phyloP scores from a whole-genome alignment of 1,140 invertebrate genomes.

The Cepaea nemoralis region DNA sequence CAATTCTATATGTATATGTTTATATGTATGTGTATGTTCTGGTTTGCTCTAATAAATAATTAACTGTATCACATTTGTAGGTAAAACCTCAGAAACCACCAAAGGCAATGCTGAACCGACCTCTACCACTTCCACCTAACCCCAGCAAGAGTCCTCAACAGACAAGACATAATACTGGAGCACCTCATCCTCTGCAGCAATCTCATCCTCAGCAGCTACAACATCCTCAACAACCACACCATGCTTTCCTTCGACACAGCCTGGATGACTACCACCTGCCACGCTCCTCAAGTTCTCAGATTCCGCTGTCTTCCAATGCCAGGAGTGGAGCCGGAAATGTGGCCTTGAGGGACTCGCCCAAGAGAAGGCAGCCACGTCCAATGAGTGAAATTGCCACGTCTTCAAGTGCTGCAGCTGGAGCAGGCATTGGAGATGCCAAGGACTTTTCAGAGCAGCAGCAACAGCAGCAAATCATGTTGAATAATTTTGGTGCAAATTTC shows the following conservation, averaged over 20 bases:
- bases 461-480: slow-evolving; percentile 20
- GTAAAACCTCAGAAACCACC: background rate
- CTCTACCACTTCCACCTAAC: slow-evolving; percentile 6
- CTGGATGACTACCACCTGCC: slow-evolving; percentile 44
- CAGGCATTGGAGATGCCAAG: background rate
- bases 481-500: slow-evolving; percentile 35
- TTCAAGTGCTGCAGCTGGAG: slow-evolving; percentile 17
- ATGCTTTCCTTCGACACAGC: slow-evolving; percentile 24
- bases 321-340: slow-evolving; percentile 20
- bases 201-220: background rate
- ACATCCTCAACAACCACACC: background rate
- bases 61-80: no score
- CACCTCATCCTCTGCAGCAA: background rate
- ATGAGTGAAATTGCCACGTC: slow-evolving; percentile 43
- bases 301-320: slow-evolving; percentile 30
- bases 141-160: background rate
- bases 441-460: slow-evolving; percentile 11
- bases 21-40: no score
- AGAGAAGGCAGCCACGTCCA: slow-evolving; percentile 37
- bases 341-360: slow-evolving; percentile 31
- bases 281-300: slow-evolving; percentile 37
- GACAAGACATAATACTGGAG: background rate
- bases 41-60: no score
- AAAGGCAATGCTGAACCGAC: slow-evolving; percentile 25
- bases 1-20: no score